A percentile compares a stretch with the other conserved stretches of the same genome.
phyloP scores from a whole-genome alignment of 2,797 vertebrate genomes.

The Hybognathus amarus region DNA sequence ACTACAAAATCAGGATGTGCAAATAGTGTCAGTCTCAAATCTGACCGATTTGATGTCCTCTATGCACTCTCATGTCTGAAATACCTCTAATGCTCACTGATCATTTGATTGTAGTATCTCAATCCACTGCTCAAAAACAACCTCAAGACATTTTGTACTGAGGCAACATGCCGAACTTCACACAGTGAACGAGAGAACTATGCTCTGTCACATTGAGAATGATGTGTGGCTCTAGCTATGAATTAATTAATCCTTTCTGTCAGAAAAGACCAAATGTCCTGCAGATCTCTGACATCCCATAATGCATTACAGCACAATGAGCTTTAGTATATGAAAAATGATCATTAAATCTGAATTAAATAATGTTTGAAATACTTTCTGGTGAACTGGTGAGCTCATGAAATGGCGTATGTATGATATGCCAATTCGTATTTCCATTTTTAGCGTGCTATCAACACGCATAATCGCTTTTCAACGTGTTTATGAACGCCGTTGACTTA shows the following conservation, averaged over 20 bases:
- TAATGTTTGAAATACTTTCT: background rate
- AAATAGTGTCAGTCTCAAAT: background rate
- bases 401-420: no score
- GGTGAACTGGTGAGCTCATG: no score
- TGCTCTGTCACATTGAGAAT: constrained; percentile 23
- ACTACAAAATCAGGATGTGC: no score
- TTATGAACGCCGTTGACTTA: no score
- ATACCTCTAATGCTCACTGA: background rate
- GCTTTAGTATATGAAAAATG: background rate
- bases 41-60: background rate
- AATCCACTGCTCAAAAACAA: constrained; percentile 10
- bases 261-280: constrained; percentile 25
- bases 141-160: constrained; percentile 11
- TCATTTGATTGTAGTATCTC: constrained; percentile 20
- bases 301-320: background rate
- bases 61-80: constrained; percentile 5
- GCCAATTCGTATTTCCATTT: no score
- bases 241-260: constrained; percentile 33
- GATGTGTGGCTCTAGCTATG: constrained; percentile 26
- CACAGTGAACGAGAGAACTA: background rate
- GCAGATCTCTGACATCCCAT: constrained; percentile 2
- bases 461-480: no score
- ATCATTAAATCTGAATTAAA: background rate
- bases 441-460: no score
- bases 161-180: constrained; percentile 26